phyloP scores from a whole-genome alignment of 2,797 vertebrate genomes.

The Acestrorhynchus altus region DNA sequence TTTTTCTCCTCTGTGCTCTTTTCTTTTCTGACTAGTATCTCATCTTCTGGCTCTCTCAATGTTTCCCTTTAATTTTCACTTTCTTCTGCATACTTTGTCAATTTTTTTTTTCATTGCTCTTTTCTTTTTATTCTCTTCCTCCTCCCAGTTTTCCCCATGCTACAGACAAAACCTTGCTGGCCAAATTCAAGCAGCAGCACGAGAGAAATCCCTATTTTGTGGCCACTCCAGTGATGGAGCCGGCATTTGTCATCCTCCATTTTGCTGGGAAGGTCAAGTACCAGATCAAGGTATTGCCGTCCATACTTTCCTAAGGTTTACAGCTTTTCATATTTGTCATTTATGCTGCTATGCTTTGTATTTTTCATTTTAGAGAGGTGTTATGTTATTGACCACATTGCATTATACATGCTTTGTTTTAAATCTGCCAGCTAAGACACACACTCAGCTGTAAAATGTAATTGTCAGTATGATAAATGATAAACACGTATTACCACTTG shows the following conservation, averaged over 20 bases:
- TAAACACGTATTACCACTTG: neutral
- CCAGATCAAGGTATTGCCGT: conserved; percentile 87
- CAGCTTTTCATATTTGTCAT: too few relatives aligned
- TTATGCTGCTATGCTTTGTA: too few relatives aligned
- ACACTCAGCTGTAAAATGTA: too few relatives aligned
- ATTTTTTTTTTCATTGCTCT: neutral
- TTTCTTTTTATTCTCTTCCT: neutral
- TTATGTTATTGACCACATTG: too few relatives aligned
- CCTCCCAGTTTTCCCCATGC: conserved; percentile 90
- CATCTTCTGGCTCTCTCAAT: neutral
- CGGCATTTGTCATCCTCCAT: conserved; percentile 95
- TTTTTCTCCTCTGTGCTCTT: neutral
- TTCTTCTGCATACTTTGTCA: neutral
- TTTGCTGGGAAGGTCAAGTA: conserved; percentile 98
- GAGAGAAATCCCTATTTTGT: conserved; percentile 95
- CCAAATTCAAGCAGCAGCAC: conserved; percentile 98
- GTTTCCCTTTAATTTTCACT: neutral
- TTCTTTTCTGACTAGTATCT: neutral
- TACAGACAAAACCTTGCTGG: conserved; percentile 93
- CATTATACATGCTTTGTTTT: too few relatives aligned
- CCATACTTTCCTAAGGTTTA: neutral
- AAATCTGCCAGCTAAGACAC: too few relatives aligned
- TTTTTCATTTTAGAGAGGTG: too few relatives aligned
- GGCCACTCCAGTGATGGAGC: conserved; percentile 93
- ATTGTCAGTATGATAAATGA: too few relatives aligned